Evolutionary conservation across 2,797 vertebrate species (phyloP).

Genomic region (Manis crassicaudata): DNA sequence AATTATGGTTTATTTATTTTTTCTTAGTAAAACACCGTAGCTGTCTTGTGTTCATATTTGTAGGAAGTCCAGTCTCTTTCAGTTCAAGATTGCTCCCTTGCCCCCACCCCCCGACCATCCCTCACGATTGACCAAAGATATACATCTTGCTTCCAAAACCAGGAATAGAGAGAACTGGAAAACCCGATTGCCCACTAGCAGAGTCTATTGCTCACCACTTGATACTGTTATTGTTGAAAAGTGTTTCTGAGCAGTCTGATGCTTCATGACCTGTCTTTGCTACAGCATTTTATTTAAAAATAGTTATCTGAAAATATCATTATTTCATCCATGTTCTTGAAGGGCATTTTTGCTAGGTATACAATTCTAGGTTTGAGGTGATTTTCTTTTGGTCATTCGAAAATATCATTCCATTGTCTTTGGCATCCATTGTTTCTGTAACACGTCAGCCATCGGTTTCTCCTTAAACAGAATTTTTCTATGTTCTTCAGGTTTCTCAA

Average conservation of each 20-base stretch:
- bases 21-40: not conserved
- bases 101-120: not conserved
- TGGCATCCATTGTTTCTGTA: not conserved
- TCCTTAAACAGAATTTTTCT: not conserved
- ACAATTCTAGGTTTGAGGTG: not conserved
- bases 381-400: not conserved
- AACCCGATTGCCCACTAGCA: not conserved
- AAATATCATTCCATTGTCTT: not conserved
- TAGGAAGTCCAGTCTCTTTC: not conserved
- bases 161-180: not conserved
- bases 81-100: not conserved
- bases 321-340: not conserved
- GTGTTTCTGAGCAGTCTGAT: not conserved
- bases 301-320: not conserved
- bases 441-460: not conserved
- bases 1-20: not conserved
- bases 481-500: not conserved
- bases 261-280: not conserved
- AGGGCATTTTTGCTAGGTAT: not conserved
- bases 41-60: not conserved
- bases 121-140: not conserved
- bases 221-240: not conserved
- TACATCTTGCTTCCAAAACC: not conserved
- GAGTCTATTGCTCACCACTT: not conserved
- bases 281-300: not conserved